Conservation (phyloP, 2,888 invertebrate genomes). For the Drosophila rubida region DNA sequence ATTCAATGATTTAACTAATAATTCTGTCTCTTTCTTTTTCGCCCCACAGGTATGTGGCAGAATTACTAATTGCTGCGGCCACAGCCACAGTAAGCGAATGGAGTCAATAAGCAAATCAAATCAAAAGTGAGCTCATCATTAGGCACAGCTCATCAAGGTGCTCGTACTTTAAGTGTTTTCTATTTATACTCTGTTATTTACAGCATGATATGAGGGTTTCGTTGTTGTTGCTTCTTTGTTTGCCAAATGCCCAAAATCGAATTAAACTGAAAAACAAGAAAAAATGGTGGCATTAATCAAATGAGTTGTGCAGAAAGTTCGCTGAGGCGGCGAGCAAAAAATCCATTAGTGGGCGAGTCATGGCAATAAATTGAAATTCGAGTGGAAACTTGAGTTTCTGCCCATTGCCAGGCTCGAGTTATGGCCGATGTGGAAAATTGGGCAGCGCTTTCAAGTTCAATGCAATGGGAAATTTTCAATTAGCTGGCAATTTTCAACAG, state of each 20-base stretch:
- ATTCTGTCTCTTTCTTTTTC: background rate
- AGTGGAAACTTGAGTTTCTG: slow-evolving; percentile 53
- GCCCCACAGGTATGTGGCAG: slow-evolving; percentile 26
- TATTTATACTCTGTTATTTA: slow-evolving; percentile 36
- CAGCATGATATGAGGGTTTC: slow-evolving; percentile 31
- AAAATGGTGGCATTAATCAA: slow-evolving; percentile 45
- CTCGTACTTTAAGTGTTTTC: slow-evolving; percentile 34
- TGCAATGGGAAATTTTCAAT: slow-evolving; percentile 73
- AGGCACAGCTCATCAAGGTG: slow-evolving; percentile 13
- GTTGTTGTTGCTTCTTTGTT: slow-evolving; percentile 10
- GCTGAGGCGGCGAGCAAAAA: slow-evolving; percentile 17
- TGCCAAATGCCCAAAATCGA: slow-evolving; percentile 8
- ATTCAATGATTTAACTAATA: background rate
- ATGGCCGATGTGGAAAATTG: slow-evolving; percentile 42
- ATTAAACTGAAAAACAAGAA: slow-evolving; percentile 36
- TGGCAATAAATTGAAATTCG: slow-evolving; percentile 39
- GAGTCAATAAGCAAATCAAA: slow-evolving; percentile 16
- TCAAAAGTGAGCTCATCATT: slow-evolving; percentile 48
- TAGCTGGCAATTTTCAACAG: slow-evolving; percentile 40
- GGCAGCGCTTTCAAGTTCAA: slow-evolving; percentile 67
- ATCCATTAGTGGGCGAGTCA: slow-evolving; percentile 40
- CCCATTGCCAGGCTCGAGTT: slow-evolving; percentile 46
- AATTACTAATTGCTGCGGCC: slow-evolving; percentile 8
- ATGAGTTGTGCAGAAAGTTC: slow-evolving; percentile 47
- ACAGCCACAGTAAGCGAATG: slow-evolving; percentile 24